Evolutionary conservation across 2,888 invertebrate genomes (phyloP).

Genomic region (Lomographa bimaculata): DNA sequence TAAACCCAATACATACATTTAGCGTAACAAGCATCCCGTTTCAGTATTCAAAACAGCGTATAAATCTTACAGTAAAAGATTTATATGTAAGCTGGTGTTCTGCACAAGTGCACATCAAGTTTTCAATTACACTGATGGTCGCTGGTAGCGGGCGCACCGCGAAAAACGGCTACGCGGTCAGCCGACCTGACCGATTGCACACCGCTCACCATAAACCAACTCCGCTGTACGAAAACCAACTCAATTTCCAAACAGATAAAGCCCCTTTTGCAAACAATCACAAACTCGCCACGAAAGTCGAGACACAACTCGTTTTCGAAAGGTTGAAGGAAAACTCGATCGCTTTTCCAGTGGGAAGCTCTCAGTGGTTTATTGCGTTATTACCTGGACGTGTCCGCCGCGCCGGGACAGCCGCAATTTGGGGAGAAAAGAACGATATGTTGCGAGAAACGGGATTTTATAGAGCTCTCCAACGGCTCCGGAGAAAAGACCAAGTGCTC

Average conservation of each 20-base stretch:
- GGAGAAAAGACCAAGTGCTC: conserved; percentile 64
- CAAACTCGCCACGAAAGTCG: conserved; percentile 55
- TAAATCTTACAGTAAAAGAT: conserved; percentile 55
- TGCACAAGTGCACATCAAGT: conserved; percentile 77
- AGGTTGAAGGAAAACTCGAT: conserved; percentile 81
- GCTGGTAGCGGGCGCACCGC: conserved; percentile 65
- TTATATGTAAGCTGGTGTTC: conserved; percentile 72
- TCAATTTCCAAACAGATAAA: conserved; percentile 56
- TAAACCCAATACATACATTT: conserved; percentile 16
- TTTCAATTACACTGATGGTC: conserved; percentile 82
- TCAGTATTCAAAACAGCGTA: conserved; percentile 26
- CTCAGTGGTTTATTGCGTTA: conserved; percentile 84
- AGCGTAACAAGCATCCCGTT: conserved; percentile 12
- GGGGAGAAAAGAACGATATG: conserved; percentile 78
- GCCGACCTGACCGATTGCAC: conserved; percentile 70
- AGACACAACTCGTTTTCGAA: conserved; percentile 76
- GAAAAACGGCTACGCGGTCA: conserved; percentile 73
- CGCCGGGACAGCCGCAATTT: conserved; percentile 79
- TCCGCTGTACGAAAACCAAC: conserved; percentile 49
- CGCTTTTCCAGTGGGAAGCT: conserved; percentile 80
- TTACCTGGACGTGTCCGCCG: conserved; percentile 82
- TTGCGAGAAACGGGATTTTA: conserved; percentile 77
- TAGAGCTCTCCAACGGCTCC: conserved; percentile 60
- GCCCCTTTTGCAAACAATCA: conserved; percentile 54
- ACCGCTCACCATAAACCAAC: conserved; percentile 49